These are phyloP conservation scores for Yponomeuta evonymella DNA, from an alignment of 2,888 invertebrate genomes.

Conservation along the genomic window DNA sequence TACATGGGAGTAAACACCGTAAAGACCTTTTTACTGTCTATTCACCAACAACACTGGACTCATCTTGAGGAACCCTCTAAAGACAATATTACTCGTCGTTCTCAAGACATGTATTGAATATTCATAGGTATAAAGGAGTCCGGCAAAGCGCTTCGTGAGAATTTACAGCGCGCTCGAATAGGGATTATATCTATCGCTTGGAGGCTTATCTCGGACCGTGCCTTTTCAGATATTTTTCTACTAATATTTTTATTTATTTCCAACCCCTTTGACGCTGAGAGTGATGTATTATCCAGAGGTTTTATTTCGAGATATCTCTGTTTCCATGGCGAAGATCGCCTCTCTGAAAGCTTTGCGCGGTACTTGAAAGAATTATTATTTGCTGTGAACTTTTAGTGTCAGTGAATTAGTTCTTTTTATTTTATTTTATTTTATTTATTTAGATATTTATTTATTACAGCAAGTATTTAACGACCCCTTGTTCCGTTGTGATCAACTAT, in stretches of 20 bases:
- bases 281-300: constrained; percentile 1
- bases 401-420: too few relatives aligned
- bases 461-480: too few relatives aligned
- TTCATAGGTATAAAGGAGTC: constrained; percentile 44
- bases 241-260: constrained; percentile 54
- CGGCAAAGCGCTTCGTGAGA: constrained; percentile 55
- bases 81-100: constrained; percentile 25
- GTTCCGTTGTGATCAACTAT: too few relatives aligned
- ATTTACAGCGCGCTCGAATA: constrained; percentile 39
- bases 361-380: too few relatives aligned
- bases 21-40: background rate
- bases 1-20: too few relatives aligned
- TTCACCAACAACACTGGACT: background rate
- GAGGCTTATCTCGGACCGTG: constrained; percentile 54
- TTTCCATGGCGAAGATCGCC: constrained; percentile 27
- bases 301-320: constrained; percentile 34
- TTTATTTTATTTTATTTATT: too few relatives aligned
- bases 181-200: constrained; percentile 27
- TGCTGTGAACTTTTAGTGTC: too few relatives aligned
- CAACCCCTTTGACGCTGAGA: constrained; percentile 14
- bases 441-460: too few relatives aligned
- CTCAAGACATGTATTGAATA: constrained; percentile 31
- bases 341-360: background rate
- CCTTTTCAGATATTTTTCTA: constrained; percentile 65
- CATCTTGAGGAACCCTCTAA: background rate